Evolutionary conservation across 1,140 invertebrate species (phyloP).

Genomic region (Adelges cooleyi): DNA sequence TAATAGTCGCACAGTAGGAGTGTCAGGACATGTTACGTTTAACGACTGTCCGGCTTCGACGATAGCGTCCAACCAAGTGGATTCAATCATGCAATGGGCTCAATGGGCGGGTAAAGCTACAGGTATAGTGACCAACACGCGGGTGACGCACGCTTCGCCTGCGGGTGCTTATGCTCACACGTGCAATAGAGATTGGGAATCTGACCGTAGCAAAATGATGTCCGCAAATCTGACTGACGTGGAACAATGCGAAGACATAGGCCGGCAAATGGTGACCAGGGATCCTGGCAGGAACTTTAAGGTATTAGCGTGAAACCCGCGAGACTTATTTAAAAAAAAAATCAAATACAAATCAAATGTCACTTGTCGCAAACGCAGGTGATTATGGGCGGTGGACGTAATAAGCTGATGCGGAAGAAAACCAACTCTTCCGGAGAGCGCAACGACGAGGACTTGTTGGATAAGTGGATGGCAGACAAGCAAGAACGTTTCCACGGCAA

Average conservation of each 20-base stretch:
- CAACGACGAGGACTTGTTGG: slow-evolving; percentile 45
- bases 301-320: slow-evolving; percentile 39
- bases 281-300: slow-evolving; percentile 47
- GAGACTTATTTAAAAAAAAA: not conserved
- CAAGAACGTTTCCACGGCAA: too few relatives aligned
- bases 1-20: slow-evolving; percentile 51
- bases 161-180: slow-evolving; percentile 57
- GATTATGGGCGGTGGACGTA: slow-evolving; percentile 47
- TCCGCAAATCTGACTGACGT: slow-evolving; percentile 30
- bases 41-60: slow-evolving; percentile 48
- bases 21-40: slow-evolving; percentile 50
- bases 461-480: too few relatives aligned
- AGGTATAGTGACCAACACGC: slow-evolving; percentile 63
- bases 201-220: slow-evolving; percentile 43
- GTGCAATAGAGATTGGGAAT: slow-evolving; percentile 56
- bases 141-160: slow-evolving; percentile 69
- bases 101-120: slow-evolving; percentile 58
- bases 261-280: slow-evolving; percentile 47
- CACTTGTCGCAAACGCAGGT: not conserved
- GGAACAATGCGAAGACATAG: slow-evolving; percentile 44
- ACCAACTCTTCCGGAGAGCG: slow-evolving; percentile 36
- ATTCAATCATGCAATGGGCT: slow-evolving; percentile 47
- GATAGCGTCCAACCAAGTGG: slow-evolving; percentile 38
- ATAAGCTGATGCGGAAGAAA: slow-evolving; percentile 43
- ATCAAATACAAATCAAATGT: too few relatives aligned